Conservation (phyloP, 1,140 invertebrate genomes). For the Drosophila cardini region DNA sequence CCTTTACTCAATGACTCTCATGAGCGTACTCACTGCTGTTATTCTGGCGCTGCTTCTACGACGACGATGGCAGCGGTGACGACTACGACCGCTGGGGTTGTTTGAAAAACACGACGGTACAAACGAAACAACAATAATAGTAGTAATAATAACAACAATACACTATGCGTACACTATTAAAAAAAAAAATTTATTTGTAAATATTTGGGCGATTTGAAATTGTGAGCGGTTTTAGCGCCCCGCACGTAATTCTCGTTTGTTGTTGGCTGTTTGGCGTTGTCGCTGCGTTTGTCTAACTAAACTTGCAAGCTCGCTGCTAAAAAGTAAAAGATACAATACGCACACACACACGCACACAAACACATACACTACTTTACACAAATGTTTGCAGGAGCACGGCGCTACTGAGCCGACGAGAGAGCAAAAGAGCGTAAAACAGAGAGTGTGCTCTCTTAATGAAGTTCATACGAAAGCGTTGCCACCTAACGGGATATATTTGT, state of each 20-base stretch:
- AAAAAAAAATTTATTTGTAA: background rate
- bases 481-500: constrained; percentile 39
- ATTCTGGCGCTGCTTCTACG: constrained; percentile 13
- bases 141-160: constrained; percentile 25
- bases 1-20: constrained; percentile 35
- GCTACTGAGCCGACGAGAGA: constrained; percentile 28
- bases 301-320: constrained; percentile 79
- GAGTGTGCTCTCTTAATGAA: constrained; percentile 52
- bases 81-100: constrained; percentile 34
- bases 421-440: constrained; percentile 11
- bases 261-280: constrained; percentile 64
- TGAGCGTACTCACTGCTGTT: constrained; percentile 24
- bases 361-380: constrained; percentile 33
- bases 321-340: constrained; percentile 81
- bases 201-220: constrained; percentile 28
- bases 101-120: constrained; percentile 27
- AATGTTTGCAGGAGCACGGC: constrained; percentile 74
- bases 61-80: background rate
- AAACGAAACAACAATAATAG: constrained; percentile 1
- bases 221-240: constrained; percentile 39
- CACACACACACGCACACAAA: constrained; percentile 42
- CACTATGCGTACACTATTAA: background rate
- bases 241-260: constrained; percentile 61
- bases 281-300: constrained; percentile 68
- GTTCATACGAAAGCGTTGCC: constrained; percentile 60